A percentile compares a stretch with the other conserved stretches of the same genome.
phyloP scores from a whole-genome alignment of 2,888 invertebrate genomes.

The Sphinx pinastri region DNA sequence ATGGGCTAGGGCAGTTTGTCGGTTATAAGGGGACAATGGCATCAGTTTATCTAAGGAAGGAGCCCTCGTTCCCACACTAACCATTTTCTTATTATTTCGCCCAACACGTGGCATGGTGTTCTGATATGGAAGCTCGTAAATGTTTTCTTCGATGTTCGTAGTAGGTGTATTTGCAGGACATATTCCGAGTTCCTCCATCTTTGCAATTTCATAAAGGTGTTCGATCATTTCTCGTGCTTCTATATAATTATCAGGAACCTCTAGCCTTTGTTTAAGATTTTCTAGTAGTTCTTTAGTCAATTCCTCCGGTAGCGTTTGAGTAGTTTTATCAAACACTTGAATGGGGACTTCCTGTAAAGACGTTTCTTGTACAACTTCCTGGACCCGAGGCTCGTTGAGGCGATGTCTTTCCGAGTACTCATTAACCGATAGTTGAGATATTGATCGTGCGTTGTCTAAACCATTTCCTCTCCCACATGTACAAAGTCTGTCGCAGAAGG shows the following conservation, averaged over 20 bases:
- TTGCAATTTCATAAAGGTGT: constrained; percentile 89
- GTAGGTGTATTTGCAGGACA: constrained; percentile 56
- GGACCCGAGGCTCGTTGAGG: constrained; percentile 82
- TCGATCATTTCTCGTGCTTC: constrained; percentile 91
- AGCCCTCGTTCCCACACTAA: constrained; percentile 83
- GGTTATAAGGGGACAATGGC: constrained; percentile 76
- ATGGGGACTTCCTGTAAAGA: constrained; percentile 52
- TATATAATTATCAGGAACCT: constrained; percentile 88
- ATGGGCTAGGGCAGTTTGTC: constrained; percentile 70
- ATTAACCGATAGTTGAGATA: constrained; percentile 84
- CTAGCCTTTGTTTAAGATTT: constrained; percentile 86
- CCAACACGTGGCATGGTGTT: constrained; percentile 69
- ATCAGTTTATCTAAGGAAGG: constrained; percentile 84
- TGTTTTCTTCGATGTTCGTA: constrained; percentile 75
- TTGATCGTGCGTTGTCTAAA: constrained; percentile 84
- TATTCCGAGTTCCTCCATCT: constrained; percentile 82
- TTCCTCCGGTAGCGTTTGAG: constrained; percentile 90
- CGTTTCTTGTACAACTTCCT: constrained; percentile 67
- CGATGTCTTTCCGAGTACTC: constrained; percentile 86
- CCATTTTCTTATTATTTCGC: constrained; percentile 72
- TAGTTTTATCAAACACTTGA: constrained; percentile 85
- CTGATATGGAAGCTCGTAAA: constrained; percentile 85
- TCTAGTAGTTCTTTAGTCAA: constrained; percentile 89
- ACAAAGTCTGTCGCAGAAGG: constrained; percentile 68
- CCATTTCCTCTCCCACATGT: constrained; percentile 72